Evolutionary conservation across 1,140 invertebrate genomes (phyloP).

Genomic region (Brachystomella parvula): DNA sequence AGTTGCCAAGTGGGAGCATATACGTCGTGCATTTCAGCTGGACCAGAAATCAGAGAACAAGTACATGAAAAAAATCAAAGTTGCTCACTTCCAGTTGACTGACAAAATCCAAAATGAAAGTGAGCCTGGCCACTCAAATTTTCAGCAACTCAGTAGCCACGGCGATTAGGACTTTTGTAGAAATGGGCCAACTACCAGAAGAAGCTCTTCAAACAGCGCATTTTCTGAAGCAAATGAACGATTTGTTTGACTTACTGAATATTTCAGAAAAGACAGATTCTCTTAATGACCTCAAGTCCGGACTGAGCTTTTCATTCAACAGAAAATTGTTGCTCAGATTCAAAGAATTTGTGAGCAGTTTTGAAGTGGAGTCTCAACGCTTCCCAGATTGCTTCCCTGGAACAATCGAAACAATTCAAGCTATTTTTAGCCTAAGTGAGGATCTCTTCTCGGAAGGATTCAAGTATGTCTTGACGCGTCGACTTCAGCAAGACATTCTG

Average conservation of each 20-base stretch:
- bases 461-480: background rate
- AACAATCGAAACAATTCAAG: background rate
- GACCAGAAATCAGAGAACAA: background rate
- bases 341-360: background rate
- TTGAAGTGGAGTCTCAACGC: background rate
- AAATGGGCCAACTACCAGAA: background rate
- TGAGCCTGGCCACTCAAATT: slow-evolving; percentile 21
- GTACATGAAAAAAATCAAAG: slow-evolving; percentile 16
- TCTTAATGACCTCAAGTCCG: background rate
- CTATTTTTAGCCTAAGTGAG: background rate
- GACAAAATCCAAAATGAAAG: slow-evolving; percentile 17
- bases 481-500: background rate
- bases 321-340: no score
- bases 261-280: background rate
- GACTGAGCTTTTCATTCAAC: no score
- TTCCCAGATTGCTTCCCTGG: background rate
- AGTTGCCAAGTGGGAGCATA: slow-evolving; percentile 4
- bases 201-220: slow-evolving; percentile 21
- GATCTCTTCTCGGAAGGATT: background rate
- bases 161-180: slow-evolving; percentile 14
- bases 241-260: slow-evolving; percentile 25
- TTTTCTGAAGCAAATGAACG: slow-evolving; percentile 21
- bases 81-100: slow-evolving; percentile 14
- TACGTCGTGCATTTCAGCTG: background rate
- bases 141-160: slow-evolving; percentile 14